Evolutionary conservation across 2,113 vertebrate species (phyloP).

Genomic region (Ondatra zibethicus): DNA sequence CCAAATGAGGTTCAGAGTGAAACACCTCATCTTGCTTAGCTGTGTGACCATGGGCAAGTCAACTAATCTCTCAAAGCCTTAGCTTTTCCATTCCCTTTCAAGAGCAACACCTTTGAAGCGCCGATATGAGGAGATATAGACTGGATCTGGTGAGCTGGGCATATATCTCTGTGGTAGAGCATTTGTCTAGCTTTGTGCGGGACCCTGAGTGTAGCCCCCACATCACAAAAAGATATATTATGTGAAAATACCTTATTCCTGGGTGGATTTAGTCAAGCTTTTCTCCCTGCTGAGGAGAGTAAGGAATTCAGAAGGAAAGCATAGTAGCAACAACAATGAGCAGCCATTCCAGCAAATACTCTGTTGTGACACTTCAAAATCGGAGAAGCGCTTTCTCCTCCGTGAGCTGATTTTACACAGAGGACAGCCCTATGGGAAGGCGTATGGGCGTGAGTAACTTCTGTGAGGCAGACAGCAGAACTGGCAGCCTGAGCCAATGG

Average conservation of each 20-base stretch:
- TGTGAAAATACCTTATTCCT: neutral
- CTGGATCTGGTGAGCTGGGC: neutral
- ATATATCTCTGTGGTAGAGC: neutral
- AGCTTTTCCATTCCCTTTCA: neutral
- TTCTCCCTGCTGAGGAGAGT: slow-evolving; percentile 7
- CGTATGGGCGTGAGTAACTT: neutral
- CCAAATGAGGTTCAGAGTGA: neutral
- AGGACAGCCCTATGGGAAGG: neutral
- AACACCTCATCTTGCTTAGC: neutral
- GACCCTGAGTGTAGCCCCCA: no score
- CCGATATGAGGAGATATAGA: neutral
- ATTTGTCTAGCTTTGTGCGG: neutral
- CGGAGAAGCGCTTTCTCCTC: neutral
- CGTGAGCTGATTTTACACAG: neutral
- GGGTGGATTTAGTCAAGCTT: neutral
- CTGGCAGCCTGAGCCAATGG: neutral
- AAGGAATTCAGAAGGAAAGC: slow-evolving; percentile 18
- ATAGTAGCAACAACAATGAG: neutral
- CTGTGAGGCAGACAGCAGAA: neutral
- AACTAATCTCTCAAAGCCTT: slow-evolving; percentile 5
- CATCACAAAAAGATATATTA: neutral
- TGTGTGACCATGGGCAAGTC: neutral
- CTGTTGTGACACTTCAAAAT: neutral
- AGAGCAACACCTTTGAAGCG: neutral
- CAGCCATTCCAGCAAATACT: neutral